These are phyloP conservation scores for Gymnodraco acuticeps DNA, from an alignment of 2,797 vertebrate species.

Conservation along the genomic window DNA sequence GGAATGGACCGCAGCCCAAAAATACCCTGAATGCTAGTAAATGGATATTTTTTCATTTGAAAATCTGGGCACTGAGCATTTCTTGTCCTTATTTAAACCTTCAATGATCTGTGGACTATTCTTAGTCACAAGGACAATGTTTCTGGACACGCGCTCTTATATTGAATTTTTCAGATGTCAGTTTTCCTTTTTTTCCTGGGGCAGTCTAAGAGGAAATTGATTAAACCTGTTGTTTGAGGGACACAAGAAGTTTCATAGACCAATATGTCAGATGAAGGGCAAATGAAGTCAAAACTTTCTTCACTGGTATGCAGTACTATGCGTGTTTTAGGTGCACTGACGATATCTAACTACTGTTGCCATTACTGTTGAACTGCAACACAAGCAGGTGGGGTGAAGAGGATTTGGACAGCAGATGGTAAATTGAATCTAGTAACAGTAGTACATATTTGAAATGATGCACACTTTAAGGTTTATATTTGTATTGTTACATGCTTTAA, in stretches of 20 bases:
- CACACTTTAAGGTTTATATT: too few relatives aligned
- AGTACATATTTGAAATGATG: too few relatives aligned
- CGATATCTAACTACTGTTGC: background rate
- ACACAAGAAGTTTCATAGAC: too few relatives aligned
- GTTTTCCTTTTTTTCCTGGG: background rate
- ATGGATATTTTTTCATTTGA: background rate
- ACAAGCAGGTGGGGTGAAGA: background rate
- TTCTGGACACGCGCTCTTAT: background rate
- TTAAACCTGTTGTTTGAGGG: too few relatives aligned
- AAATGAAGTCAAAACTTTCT: background rate
- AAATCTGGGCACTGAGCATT: background rate
- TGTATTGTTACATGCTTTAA: too few relatives aligned
- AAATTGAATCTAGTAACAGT: background rate
- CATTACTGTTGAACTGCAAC: background rate
- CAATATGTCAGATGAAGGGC: background rate
- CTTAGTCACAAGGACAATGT: background rate
- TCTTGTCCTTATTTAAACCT: background rate
- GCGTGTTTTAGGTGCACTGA: background rate
- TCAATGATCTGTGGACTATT: background rate
- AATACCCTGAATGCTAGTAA: background rate
- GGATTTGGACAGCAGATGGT: background rate
- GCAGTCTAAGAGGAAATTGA: background rate
- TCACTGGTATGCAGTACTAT: background rate
- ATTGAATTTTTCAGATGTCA: background rate
- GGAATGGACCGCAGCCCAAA: background rate